Base-by-base conservation (phyloP, 1,140 invertebrate species). In the Acromyrmex heyeri region DNA sequence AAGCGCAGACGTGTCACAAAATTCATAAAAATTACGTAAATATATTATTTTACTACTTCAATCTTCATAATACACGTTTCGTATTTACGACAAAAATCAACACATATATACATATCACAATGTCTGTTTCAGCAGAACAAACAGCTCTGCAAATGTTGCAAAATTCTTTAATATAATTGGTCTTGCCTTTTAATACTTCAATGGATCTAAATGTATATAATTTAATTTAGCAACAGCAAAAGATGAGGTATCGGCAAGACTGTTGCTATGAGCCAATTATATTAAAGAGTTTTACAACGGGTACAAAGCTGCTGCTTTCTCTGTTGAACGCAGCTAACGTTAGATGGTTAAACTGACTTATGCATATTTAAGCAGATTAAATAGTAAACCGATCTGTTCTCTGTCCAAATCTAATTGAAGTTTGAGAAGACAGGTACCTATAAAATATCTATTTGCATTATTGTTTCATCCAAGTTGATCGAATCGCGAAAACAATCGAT, bases 391-490 rank as follows among this genome's bases (percentile, higher is more conserved):
- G 30, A 16, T n/a, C n/a, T 16, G 12, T 44, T 44, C 21, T n/a
- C 55, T 12, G 12, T 24, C 7, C 18, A 12, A 57, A 8, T 6
- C 8, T 73, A 82, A 48, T 73, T n/a, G 34, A 73, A 75, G 38
- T 2, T 21, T 12, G 16, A 7, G 55, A 72, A 73, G 38, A 48
- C 6, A 18, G 4, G n/a, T 27, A 61, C 21, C 61, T 30, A 34
- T 21, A 14, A 73, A 73, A 73, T 72, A 82, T 73, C 59, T 27
- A 55, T 7, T 24, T 18, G 21, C 34, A 73, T 61, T 30, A 61
- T 59, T 30, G 55, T 59, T 50, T 73, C n/a, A 59, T 21, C 10
- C 4, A 24, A 48, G 38, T 18, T 18, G 73, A 44, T n/a, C 18
- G 24, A 21, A 34, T 21, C 76, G 27, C 18, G 61, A 2, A 50